Conservation (phyloP, 2,113 vertebrate genomes). For the Poecilia latipinna region DNA sequence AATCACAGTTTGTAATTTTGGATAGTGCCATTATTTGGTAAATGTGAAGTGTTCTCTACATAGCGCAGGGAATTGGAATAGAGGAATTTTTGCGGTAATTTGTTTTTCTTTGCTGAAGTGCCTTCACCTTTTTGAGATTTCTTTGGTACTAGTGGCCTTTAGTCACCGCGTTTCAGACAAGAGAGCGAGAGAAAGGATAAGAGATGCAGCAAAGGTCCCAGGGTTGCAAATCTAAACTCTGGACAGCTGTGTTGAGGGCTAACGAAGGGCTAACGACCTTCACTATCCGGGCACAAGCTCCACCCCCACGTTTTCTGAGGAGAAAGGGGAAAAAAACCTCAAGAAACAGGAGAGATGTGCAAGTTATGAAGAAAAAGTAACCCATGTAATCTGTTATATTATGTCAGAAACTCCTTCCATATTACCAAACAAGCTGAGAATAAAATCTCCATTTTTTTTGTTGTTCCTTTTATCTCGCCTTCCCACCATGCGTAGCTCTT, state of each 20-base stretch:
- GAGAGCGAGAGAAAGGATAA: neutral
- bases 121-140: neutral
- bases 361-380: neutral
- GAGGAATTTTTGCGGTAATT: no score
- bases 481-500: conserved; percentile 46
- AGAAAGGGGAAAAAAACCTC: neutral
- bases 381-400: neutral
- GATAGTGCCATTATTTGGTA: no score
- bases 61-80: no score
- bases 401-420: conserved; percentile 14
- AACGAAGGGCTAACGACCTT: neutral
- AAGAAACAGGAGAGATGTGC: neutral
- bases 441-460: conserved; percentile 15
- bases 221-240: neutral
- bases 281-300: neutral
- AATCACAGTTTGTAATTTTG: no score
- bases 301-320: neutral
- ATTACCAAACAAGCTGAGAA: conserved; percentile 30
- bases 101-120: no score
- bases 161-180: neutral
- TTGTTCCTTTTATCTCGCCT: conserved; percentile 9
- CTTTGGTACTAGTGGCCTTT: neutral
- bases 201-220: neutral
- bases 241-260: neutral
- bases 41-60: no score